Percentiles rank a stretch among this genome's conserved stretches.
Conservation (phyloP, 2,113 vertebrate genomes). For the Gadus chalcogrammus region DNA sequence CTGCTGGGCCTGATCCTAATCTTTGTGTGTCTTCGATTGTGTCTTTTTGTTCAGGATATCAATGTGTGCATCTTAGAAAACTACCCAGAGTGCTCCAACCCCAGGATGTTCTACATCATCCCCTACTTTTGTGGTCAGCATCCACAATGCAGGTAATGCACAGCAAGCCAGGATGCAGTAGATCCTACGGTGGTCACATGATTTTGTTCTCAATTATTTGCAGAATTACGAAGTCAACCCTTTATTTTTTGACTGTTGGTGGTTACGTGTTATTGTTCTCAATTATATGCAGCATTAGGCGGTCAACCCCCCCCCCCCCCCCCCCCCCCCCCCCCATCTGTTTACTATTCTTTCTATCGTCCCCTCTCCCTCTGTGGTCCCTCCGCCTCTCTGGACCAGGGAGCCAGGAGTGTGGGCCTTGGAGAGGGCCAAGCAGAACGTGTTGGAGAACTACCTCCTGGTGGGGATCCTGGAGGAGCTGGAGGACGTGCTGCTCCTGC, state of each 20-base stretch:
- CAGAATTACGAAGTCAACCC: not conserved
- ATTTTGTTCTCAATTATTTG: not conserved
- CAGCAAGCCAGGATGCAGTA: not conserved
- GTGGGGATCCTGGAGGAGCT: conserved; percentile 96
- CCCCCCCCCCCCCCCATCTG: too few relatives aligned
- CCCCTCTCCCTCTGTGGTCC: not conserved
- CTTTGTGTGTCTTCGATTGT: conserved; percentile 27
- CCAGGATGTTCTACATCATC: conserved; percentile 96
- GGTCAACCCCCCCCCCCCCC: not conserved
- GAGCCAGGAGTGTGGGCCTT: conserved; percentile 96
- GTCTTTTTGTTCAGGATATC: conserved; percentile 82
- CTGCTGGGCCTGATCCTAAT: not conserved
- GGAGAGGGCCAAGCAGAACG: conserved; percentile 93
- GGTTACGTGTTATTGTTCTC: not conserved
- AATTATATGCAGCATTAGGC: not conserved
- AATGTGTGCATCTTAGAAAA: conserved; percentile 97
- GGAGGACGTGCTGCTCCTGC: conserved; percentile 94
- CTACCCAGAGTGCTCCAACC: conserved; percentile 96
- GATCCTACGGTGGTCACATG: not conserved
- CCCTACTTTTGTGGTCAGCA: conserved; percentile 99
- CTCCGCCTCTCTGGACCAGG: conserved; percentile 56
- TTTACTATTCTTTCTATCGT: not conserved
- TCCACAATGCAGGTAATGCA: conserved; percentile 89
- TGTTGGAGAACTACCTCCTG: conserved; percentile 94
- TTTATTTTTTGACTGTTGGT: not conserved